Evolutionary conservation across 2,113 vertebrate species (phyloP).

Genomic region (Ptilorrhoa leucosticta): DNA sequence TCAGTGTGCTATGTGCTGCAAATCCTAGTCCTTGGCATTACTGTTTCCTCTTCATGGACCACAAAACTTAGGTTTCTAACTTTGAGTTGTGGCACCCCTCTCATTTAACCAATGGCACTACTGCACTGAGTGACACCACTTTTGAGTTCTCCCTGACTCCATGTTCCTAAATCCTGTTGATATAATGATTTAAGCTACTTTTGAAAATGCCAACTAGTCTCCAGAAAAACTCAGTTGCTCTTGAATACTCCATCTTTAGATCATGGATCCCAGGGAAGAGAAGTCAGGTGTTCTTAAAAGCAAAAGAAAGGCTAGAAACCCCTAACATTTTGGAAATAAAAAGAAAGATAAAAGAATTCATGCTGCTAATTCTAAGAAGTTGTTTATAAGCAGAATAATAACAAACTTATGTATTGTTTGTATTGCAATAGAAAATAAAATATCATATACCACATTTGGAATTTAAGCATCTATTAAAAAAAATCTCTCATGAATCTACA

Average conservation of each 20-base stretch:
- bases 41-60: neutral
- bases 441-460: neutral
- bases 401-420: neutral
- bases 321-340: neutral
- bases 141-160: neutral
- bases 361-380: neutral
- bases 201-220: neutral
- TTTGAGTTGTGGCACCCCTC: neutral
- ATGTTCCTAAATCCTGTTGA: neutral
- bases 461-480: neutral
- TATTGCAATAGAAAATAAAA: neutral
- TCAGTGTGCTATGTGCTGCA: neutral
- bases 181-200: neutral
- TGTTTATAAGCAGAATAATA: neutral
- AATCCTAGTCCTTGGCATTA: neutral
- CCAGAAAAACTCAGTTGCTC: neutral
- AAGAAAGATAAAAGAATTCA: rapidly evolving
- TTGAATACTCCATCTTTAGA: neutral
- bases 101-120: neutral
- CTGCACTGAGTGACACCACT: neutral
- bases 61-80: neutral
- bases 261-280: neutral
- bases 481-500: neutral
- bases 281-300: neutral
- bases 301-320: neutral